phyloP scores from a whole-genome alignment of 2,888 invertebrate species.

The Platycheirus albimanus region DNA sequence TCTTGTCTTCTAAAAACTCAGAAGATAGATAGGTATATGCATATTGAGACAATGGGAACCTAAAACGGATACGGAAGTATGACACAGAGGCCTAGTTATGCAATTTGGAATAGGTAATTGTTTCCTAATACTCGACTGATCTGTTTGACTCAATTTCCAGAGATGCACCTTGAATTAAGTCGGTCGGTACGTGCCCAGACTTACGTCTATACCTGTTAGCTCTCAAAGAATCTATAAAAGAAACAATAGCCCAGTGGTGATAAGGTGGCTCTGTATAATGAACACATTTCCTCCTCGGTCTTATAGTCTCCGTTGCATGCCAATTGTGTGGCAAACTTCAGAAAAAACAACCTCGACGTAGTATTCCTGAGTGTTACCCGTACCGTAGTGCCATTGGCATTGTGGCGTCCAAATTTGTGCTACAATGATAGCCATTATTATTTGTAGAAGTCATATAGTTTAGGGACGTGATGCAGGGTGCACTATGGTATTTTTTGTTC shows the following conservation, averaged over 20 bases:
- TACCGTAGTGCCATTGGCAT: constrained; percentile 18
- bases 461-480: constrained; percentile 64
- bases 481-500: constrained; percentile 35
- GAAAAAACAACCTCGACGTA: not conserved
- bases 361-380: no score
- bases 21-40: not conserved
- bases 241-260: constrained; percentile 55
- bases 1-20: constrained; percentile 26
- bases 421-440: not conserved
- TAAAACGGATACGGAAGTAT: constrained; percentile 43
- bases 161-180: constrained; percentile 53
- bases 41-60: not conserved
- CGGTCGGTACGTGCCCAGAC: constrained; percentile 42
- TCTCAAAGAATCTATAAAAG: constrained; percentile 7
- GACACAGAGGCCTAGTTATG: constrained; percentile 23
- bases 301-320: no score
- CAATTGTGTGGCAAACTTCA: constrained; percentile 59
- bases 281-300: constrained; percentile 46
- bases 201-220: constrained; percentile 23
- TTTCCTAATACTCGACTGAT: no score
- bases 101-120: constrained; percentile 26
- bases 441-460: no score
- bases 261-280: constrained; percentile 16
- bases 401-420: constrained; percentile 24
- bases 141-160: constrained; percentile 9